A percentile compares a stretch with the other conserved stretches of the same genome.
Conservation (phyloP, 2,888 invertebrate species). For the Pristionchus exspectatus region DNA sequence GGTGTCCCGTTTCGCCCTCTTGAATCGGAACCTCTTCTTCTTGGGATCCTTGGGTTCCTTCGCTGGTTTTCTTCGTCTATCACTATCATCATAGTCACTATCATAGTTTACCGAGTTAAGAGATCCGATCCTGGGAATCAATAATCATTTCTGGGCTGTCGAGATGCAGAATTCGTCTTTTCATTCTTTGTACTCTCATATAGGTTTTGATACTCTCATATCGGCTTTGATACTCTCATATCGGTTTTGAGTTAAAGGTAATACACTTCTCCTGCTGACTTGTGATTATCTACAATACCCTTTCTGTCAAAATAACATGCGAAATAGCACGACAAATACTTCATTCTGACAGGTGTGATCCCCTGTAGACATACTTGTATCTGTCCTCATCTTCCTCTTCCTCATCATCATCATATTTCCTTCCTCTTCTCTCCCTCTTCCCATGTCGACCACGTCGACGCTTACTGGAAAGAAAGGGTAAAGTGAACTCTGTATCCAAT, state of each 20-base stretch:
- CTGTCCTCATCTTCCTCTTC: constrained; percentile 7
- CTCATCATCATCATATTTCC: constrained; percentile 6
- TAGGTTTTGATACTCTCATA: too few species aligned
- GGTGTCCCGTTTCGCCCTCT: not conserved
- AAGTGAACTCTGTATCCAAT: not conserved
- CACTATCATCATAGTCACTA: constrained; percentile 26
- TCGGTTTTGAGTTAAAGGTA: too few species aligned
- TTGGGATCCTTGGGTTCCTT: constrained; percentile 27
- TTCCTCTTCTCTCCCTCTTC: constrained; percentile 25
- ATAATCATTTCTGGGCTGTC: not conserved
- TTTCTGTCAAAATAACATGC: too few species aligned
- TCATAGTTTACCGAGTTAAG: constrained; percentile 31
- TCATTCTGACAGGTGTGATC: too few species aligned
- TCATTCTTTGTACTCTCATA: too few species aligned
- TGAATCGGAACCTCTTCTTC: constrained; percentile 5
- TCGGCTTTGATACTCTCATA: too few species aligned
- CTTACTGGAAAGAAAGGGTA: not conserved
- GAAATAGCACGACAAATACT: too few species aligned
- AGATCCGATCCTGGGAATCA: not conserved
- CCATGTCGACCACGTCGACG: not conserved
- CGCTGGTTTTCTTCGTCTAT: not conserved
- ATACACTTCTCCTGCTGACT: too few species aligned
- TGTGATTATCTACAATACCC: too few species aligned
- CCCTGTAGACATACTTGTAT: not conserved
- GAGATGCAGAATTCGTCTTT: too few species aligned